Evolutionary conservation across 64 coral and sea anemone genomes (phyloP), one percentile per base, ranked within the genome.

Genomic region (Porites australiensis): DNA sequence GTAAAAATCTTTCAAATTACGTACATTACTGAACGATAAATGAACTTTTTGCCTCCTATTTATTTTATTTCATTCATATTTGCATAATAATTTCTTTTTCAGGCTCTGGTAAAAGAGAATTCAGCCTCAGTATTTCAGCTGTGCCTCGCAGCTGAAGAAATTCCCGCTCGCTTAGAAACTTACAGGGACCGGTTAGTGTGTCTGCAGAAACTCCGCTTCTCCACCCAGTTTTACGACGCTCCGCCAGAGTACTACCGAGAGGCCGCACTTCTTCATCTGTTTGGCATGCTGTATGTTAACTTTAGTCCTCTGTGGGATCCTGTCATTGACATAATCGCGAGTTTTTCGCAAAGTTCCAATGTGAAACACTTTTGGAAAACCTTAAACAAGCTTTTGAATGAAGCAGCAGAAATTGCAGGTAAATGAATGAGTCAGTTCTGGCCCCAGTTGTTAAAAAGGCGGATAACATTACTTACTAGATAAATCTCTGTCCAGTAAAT

Each of bases 271-370:
- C 91, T 92, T 5, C 80, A 90, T 59, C 50, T 96, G 79, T 90
- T 71, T 63, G 95, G 95, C 11, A 89, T 92, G 81, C 57, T 96
- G 53, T 96, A 74, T 60, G 70, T 94, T 5, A 96, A 96, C 66
- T 96, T 96, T 48, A 96, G 79, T 60, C 95, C 91, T 13, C 83
- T 90, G 19, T 96, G 95, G 95, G 71, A 84, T 44, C 72, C 91
- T 12, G 54, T 96, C 54, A 96, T 94, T 5, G 91, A 96, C n/a
- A 90, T 94, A 9, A 54, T 96, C 18, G 55, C 89, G 65, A 93
- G 59, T 27, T 91, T 92, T 86, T 75, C 87, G 37, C 61, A 88
- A 37, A 55, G 81, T 8, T 77, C 67, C 62, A 77, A 94, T 58
- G 81, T 87, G 4, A 96, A 87, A 74, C 69, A 77, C 16, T 96